These are phyloP conservation scores for Mactromeris polynyma DNA, from an alignment of 2,888 invertebrate species.

Conservation along the genomic window DNA sequence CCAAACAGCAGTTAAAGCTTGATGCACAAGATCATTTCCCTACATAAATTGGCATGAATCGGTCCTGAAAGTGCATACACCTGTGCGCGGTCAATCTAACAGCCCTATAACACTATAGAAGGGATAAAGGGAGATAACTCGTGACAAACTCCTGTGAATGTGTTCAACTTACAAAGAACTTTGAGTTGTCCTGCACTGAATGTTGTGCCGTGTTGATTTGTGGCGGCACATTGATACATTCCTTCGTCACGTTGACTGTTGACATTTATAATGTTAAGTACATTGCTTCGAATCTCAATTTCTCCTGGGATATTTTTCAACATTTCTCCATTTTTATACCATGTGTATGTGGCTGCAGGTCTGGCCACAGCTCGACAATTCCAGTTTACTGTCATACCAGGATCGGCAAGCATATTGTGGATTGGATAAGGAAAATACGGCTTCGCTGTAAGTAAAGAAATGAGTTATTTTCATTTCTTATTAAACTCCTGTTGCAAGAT, in stretches of 20 bases:
- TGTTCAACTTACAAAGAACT: constrained; percentile 91
- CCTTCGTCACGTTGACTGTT: constrained; percentile 91
- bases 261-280: constrained; percentile 72
- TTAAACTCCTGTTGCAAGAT: no score
- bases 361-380: constrained; percentile 61
- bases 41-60: no score
- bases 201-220: constrained; percentile 94
- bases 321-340: constrained; percentile 62
- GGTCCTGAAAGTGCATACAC: no score
- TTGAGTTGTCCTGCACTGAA: constrained; percentile 96
- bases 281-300: constrained; percentile 67
- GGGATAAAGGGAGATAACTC: no score
- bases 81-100: no score
- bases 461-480: no score
- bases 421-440: constrained; percentile 66
- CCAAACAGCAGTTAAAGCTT: no score
- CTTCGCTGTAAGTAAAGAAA: constrained; percentile 44
- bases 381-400: constrained; percentile 47
- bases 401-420: constrained; percentile 56
- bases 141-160: no score
- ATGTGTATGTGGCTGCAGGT: constrained; percentile 48
- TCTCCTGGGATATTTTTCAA: constrained; percentile 33
- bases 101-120: no score
- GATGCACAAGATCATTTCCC: no score
- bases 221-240: constrained; percentile 97